Conservation (phyloP, 2,797 vertebrate species). For the Etheostoma perlongum region DNA sequence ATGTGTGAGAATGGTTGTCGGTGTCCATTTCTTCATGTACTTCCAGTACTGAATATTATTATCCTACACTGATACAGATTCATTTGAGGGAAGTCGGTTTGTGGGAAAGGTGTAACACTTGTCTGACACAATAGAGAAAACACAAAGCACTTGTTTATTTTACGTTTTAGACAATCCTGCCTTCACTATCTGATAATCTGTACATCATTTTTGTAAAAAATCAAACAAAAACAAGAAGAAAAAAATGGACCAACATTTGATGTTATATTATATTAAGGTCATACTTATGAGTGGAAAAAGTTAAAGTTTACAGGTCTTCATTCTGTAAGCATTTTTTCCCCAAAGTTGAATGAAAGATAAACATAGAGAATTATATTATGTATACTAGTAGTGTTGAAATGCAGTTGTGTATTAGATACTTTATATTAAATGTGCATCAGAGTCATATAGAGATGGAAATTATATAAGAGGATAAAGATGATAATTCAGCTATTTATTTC, state of each 20-base stretch:
- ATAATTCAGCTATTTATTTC: conserved; percentile 90
- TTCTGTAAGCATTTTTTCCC: conserved; percentile 74
- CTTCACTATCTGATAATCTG: conserved; percentile 81
- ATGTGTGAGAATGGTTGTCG: conserved; percentile 36
- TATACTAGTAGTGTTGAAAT: conserved; percentile 85
- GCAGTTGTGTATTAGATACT: conserved; percentile 88
- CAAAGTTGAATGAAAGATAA: conserved; percentile 77
- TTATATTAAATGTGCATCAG: conserved; percentile 90
- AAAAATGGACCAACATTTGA: conserved; percentile 67
- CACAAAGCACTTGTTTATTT: conserved; percentile 77
- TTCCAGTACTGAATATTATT: conserved; percentile 56
- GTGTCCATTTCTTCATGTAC: conserved; percentile 57
- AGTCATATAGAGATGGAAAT: conserved; percentile 89
- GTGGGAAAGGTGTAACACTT: conserved; percentile 30
- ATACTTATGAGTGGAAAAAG: conserved; percentile 66
- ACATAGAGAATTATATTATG: conserved; percentile 82
- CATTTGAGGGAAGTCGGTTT: conserved; percentile 32
- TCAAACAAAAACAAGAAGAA: conserved; percentile 22
- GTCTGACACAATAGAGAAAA: conserved; percentile 66
- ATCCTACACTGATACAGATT: conserved; percentile 41
- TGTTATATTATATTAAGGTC: conserved; percentile 75
- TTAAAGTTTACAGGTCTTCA: conserved; percentile 72
- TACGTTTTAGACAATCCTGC: conserved; percentile 86
- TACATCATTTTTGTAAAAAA: conserved; percentile 81
- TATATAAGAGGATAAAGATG: conserved; percentile 88